Conservation (phyloP, 2,113 vertebrate genomes). For the Lycaon pictus region DNA sequence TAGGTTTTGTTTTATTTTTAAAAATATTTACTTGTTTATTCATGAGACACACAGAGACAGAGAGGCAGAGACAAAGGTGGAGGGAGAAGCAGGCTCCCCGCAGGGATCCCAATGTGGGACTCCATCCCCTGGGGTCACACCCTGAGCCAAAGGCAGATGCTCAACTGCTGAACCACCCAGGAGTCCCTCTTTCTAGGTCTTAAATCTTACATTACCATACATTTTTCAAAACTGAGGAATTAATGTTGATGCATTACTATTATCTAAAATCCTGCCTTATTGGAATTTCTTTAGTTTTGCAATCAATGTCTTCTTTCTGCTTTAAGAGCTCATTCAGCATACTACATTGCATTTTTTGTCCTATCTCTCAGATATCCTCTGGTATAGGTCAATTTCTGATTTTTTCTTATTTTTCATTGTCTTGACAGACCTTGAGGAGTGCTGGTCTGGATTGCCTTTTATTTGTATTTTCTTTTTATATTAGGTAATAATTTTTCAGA, state of each 20-base stretch:
- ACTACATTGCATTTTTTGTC: background rate
- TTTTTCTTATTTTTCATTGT: background rate
- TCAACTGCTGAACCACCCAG: no score
- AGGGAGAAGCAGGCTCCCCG: no score
- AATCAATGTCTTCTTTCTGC: background rate
- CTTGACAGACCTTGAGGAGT: background rate
- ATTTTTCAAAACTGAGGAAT: background rate
- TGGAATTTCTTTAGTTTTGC: background rate
- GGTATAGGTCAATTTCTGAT: background rate
- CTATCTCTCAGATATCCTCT: background rate
- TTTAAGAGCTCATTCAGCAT: background rate
- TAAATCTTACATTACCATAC: background rate
- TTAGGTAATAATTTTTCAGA: background rate
- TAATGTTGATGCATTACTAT: background rate
- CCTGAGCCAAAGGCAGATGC: no score
- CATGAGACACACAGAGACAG: no score
- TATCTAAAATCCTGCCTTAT: background rate
- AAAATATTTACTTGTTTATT: no score
- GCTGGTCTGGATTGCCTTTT: background rate
- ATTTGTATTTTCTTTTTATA: background rate
- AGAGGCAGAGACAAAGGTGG: no score
- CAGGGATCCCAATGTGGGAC: no score
- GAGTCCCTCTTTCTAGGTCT: background rate
- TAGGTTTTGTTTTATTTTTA: no score
- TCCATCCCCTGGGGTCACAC: no score